Conservation (phyloP, 2,113 vertebrate genomes). For the Misgurnus anguillicaudatus region DNA sequence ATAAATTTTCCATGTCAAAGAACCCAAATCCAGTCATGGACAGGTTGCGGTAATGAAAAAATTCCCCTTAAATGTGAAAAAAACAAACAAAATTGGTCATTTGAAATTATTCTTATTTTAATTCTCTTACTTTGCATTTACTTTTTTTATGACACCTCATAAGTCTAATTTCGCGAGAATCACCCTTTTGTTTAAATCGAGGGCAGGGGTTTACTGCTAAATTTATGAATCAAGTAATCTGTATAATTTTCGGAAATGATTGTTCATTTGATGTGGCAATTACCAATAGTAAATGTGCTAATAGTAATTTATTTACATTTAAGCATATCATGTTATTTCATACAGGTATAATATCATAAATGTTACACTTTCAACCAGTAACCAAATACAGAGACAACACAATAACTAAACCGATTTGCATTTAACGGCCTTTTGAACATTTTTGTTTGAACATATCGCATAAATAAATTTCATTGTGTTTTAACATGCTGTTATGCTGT, state of each 20-base stretch:
- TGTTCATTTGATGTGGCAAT: not conserved
- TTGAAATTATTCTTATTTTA: no score
- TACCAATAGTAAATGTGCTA: not conserved
- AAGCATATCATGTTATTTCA: not conserved
- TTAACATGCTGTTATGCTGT: slow-evolving; percentile 36
- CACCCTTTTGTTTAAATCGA: slow-evolving; percentile 8
- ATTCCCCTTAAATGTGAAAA: no score
- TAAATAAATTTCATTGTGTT: not conserved
- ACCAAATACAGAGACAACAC: not conserved
- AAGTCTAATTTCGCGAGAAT: no score
- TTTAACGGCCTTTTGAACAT: not conserved
- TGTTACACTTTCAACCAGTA: not conserved
- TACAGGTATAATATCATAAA: not conserved
- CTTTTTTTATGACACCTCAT: no score
- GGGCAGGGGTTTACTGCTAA: not conserved
- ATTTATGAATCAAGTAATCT: slow-evolving; percentile 31
- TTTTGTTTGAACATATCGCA: not conserved
- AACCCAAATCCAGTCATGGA: no score
- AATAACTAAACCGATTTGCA: not conserved
- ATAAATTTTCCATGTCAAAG: no score
- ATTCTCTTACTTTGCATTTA: no score
- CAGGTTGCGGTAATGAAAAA: no score
- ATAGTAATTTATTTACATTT: not conserved
- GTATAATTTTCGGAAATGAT: slow-evolving; percentile 20
- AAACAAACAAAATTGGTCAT: no score